These are phyloP conservation scores for Pegea sp. DNA, from an alignment of 23 tunicate genomes.

Conservation along the genomic window DNA sequence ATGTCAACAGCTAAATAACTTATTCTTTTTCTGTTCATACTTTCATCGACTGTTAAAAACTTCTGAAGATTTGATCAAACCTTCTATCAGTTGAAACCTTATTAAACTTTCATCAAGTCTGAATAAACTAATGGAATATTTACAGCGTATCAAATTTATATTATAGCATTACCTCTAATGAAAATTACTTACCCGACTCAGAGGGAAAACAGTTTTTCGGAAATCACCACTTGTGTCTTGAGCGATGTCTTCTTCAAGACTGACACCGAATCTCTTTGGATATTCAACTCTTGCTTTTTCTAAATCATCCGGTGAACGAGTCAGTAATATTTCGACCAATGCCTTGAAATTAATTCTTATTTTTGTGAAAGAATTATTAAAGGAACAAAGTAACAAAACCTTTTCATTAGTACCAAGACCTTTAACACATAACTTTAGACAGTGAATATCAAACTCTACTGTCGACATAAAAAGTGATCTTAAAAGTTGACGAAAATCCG, in stretches of 20 bases:
- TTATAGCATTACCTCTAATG: no score
- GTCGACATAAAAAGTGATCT: slow-evolving; percentile 33
- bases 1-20: no score
- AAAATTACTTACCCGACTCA: slow-evolving; percentile 33
- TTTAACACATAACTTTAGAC: slow-evolving; percentile 30
- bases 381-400: no score
- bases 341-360: slow-evolving; percentile 6
- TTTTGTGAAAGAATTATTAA: no score
- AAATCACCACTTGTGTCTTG: slow-evolving; percentile 82
- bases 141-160: no score
- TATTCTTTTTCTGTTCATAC: no score
- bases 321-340: slow-evolving; percentile 55
- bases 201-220: slow-evolving; percentile 37
- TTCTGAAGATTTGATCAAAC: no score
- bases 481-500: slow-evolving; percentile 46
- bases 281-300: slow-evolving; percentile 16
- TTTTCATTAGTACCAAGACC: slow-evolving; percentile 64
- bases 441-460: slow-evolving; percentile 22
- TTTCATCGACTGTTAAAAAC: no score
- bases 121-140: no score
- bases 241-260: slow-evolving; percentile 56
- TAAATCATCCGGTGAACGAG: slow-evolving; percentile 23
- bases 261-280: slow-evolving; percentile 9
- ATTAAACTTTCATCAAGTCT: no score
- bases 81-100: no score